Evolutionary conservation across 2,888 invertebrate genomes (phyloP), one percentile per base, ranked within the genome.

Genomic region (Ormyrus labotus): DNA sequence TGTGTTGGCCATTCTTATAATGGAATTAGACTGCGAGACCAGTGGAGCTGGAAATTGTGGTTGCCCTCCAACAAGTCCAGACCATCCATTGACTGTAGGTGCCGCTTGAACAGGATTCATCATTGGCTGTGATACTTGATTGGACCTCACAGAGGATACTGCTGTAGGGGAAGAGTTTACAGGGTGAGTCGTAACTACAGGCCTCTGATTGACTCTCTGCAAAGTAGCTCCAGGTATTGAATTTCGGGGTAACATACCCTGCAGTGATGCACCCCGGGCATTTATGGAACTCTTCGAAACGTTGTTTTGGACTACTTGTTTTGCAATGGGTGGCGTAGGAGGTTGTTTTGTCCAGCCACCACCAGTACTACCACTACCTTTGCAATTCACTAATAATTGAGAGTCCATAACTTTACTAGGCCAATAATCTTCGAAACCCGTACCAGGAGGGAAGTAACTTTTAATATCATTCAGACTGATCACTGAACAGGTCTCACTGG

Each of bases 401-500:
- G 95, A 95, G 87, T 96, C 96, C 83, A 96, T 94, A 79, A 96
- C 96, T 91, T 97, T 96, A 89, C 95, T 95, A 0, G 97, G 97
- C 97, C 97, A 97, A 90, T 97, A 97, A 87, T 97, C 97, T 89
- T 97, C 97, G 88, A 97, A 97, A 85, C 95, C 94, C 0, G 97
- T 97, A 47, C 96, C 96, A 8, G 96, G 96, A 0, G 97, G 97
- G 87, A 97, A 97, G 89, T 97, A 97, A 90, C 96, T 96, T 89
- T 96, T 96, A 86, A 97, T 96, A 91, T 97, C 97, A 60, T 95
- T 94, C 85, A 97, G 93, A 92, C 96, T 97, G 81, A 97, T 97
- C 87, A 97, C 97, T 75, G 96, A 95, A 91, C 97, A 97, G 9
- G 96, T 96, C 88, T 97, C 97, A 92, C 96, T 96, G 34, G 96